Conservation (phyloP, 2,797 vertebrate genomes). For the Ceryle rudis region DNA sequence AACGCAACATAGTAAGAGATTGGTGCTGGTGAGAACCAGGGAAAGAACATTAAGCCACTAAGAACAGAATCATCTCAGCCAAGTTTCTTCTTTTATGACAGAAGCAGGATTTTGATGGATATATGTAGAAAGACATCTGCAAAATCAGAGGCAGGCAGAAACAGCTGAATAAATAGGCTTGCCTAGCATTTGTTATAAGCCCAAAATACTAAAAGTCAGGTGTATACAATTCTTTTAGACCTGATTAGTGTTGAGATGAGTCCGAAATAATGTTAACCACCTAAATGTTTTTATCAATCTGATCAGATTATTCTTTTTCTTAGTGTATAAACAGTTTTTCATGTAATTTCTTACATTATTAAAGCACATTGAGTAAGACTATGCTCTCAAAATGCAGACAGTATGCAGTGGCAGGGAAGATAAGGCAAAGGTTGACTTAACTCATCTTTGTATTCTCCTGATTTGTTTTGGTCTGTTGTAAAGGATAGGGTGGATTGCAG, state of each 20-base stretch:
- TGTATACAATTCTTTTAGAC: neutral
- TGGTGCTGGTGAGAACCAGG: neutral
- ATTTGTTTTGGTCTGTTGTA: rapidly evolving
- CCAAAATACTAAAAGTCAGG: neutral
- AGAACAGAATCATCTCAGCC: neutral
- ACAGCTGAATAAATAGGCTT: neutral
- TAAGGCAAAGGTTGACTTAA: neutral
- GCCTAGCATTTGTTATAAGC: neutral
- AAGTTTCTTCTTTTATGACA: neutral
- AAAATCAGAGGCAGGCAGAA: neutral
- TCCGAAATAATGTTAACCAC: neutral
- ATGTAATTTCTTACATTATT: neutral
- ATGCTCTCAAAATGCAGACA: neutral
- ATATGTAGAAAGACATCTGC: neutral
- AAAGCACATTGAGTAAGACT: neutral
- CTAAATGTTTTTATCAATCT: neutral
- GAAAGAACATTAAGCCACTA: neutral
- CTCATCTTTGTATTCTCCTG: neutral
- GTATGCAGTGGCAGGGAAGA: neutral
- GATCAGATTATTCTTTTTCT: neutral
- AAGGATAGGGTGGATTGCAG: neutral
- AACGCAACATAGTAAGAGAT: neutral
- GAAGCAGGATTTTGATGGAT: neutral
- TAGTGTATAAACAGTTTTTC: neutral
- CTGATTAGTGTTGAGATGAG: neutral